Conservation (phyloP, 1,140 invertebrate species). For the Panagrolaimus sp. region DNA sequence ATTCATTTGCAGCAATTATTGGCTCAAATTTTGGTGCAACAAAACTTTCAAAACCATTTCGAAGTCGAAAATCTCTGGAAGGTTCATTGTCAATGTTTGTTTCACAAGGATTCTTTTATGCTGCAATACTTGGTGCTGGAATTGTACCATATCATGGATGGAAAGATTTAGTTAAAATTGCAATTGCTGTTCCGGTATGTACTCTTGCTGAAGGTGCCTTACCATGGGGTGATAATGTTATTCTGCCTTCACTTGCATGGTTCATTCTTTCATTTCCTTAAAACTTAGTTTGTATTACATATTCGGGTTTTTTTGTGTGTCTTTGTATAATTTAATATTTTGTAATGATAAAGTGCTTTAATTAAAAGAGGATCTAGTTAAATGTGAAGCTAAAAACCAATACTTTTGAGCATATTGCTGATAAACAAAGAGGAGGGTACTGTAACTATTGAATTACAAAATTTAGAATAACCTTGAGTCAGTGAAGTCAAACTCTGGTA, state of each 20-base stretch:
- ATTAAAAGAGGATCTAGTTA: too few relatives aligned
- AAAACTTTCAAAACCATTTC: conserved; percentile 7
- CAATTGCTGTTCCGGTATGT: conserved; percentile 16
- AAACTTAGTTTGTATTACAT: too few relatives aligned
- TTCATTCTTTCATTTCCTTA: conserved; percentile 12
- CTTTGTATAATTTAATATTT: too few relatives aligned
- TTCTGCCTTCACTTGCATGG: conserved; percentile 35
- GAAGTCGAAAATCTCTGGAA: conserved; percentile 36
- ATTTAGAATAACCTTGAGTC: too few relatives aligned
- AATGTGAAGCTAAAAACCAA: too few relatives aligned
- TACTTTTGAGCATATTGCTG: too few relatives aligned
- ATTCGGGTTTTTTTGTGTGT: too few relatives aligned
- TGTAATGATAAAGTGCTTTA: too few relatives aligned
- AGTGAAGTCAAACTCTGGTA: too few relatives aligned
- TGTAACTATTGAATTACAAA: too few relatives aligned
- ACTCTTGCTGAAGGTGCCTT: conserved; percentile 41
- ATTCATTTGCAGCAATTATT: conserved; percentile 41
- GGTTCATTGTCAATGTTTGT: conserved; percentile 45
- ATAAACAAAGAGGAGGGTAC: too few relatives aligned
- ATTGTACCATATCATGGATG: neutral
- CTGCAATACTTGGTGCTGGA: conserved; percentile 17
- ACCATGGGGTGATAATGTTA: conserved; percentile 35
- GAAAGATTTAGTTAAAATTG: neutral
- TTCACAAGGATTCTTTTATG: conserved; percentile 26
- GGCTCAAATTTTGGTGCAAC: conserved; percentile 23